Base-by-base conservation (phyloP, 1,140 invertebrate genomes). In the Geopemphigus sp. region DNA sequence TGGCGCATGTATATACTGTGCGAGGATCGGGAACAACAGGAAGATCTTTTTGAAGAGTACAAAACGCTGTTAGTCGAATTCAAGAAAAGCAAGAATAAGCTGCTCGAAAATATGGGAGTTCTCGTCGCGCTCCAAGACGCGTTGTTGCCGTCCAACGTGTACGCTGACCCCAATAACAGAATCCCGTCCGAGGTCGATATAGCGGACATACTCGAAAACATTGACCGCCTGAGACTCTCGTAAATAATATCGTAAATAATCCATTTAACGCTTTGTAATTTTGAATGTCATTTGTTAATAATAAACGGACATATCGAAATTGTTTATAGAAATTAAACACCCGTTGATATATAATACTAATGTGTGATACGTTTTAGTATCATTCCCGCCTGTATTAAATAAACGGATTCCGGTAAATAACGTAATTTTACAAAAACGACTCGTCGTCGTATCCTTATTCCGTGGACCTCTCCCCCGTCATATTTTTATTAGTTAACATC, bases 1-100 rank as follows among this genome's bases (percentile, higher is more conserved):
- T 72, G 68, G 68, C 68, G 68, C 8, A 72, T 72, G 68, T 72
- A 72, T 24, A 0, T 72, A 5, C 26, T 72, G 10, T 29, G 47
- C 24, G 0, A 54, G 0, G 10, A 54, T 4, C 47, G 8, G 3
- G 19, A 12, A 12, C 24, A 53, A 5, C 24, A 19, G 17, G 10
- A 32, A 0, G 0, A 0, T 0, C 17, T 72, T 10, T 54, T 53
- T 0, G 1, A 5, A 0, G 11, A 29, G 3, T 72, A 54, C 17
- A 12, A 6, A 1, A 6, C 8, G 15, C 1, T 72, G 8, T 54
- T 72, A 10, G 1, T 0, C 17, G 12, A 10, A 3, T 72, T 26
- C 68, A 14, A n/a, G 1, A 5, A 0, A 1, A 1, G 17, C 10
- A 15, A n/a, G 1, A 0, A 12, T 0, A 11, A 19, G 10, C 24